phyloP scores from a whole-genome alignment of 2,888 invertebrate genomes.

The Calliopum simillimum region DNA sequence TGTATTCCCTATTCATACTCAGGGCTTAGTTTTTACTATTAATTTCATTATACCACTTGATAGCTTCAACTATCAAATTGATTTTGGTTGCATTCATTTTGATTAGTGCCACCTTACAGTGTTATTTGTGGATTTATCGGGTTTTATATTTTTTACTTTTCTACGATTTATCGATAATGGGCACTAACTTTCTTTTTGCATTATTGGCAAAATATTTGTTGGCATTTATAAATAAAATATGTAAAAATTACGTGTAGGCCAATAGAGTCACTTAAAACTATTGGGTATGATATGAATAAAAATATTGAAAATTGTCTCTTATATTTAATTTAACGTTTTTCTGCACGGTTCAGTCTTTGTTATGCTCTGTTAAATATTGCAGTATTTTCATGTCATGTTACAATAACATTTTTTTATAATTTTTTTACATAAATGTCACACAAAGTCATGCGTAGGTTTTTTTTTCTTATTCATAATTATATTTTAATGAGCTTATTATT shows the following conservation, averaged over 20 bases:
- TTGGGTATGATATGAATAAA: not conserved
- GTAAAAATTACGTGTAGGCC: constrained; percentile 2
- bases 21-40: not conserved
- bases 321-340: constrained; percentile 12
- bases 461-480: too few relatives aligned
- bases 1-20: not conserved
- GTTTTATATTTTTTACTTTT: too few relatives aligned
- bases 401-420: too few relatives aligned
- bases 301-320: not conserved
- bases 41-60: not conserved
- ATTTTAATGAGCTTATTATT: too few relatives aligned
- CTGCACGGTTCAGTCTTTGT: constrained; percentile 21
- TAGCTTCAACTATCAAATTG: not conserved
- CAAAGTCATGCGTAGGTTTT: too few relatives aligned
- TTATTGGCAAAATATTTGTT: too few relatives aligned
- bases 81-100: not conserved
- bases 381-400: not conserved
- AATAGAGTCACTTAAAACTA: not conserved
- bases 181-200: too few relatives aligned
- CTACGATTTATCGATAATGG: too few relatives aligned
- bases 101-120: not conserved
- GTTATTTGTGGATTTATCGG: too few relatives aligned
- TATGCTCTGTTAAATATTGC: constrained; percentile 21
- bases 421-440: too few relatives aligned
- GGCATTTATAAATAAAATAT: not conserved